Conservation (phyloP, 2,113 vertebrate species). For the Sylvietta virens region DNA sequence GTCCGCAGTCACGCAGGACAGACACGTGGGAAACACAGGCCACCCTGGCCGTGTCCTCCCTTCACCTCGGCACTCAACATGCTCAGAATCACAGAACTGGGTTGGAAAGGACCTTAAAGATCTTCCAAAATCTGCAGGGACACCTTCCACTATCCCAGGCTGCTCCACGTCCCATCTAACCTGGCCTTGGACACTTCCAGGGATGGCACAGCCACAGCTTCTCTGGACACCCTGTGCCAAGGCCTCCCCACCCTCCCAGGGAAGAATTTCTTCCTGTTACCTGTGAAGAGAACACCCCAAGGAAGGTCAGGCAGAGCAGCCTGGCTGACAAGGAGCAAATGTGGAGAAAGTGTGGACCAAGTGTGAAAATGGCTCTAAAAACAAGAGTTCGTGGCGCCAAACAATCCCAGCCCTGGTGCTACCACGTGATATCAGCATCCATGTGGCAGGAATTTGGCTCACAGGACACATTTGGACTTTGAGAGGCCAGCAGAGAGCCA, state of each 20-base stretch:
- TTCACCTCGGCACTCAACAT: background rate
- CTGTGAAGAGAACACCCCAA: background rate
- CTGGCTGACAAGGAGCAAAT: background rate
- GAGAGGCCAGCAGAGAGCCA: background rate
- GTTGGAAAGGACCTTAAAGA: background rate
- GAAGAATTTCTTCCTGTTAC: background rate
- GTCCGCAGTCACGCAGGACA: background rate
- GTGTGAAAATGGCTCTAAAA: background rate
- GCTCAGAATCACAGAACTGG: background rate
- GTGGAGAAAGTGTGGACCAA: no score
- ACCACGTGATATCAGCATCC: background rate
- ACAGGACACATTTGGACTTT: background rate
- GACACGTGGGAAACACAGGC: background rate
- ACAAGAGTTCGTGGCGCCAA: fast-evolving
- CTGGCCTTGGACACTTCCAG: background rate
- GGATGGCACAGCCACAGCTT: background rate
- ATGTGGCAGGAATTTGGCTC: background rate
- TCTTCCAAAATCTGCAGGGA: background rate
- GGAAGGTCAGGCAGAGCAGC: background rate
- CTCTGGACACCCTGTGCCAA: background rate
- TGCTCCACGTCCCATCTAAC: fast-evolving
- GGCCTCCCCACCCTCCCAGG: background rate
- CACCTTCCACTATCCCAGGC: fast-evolving
- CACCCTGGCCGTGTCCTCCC: background rate
- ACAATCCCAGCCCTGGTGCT: fast-evolving